A percentile compares a stretch with the other conserved stretches of the same genome.
phyloP scores from a whole-genome alignment of 2,113 vertebrate species.

The Nipponia nippon region DNA sequence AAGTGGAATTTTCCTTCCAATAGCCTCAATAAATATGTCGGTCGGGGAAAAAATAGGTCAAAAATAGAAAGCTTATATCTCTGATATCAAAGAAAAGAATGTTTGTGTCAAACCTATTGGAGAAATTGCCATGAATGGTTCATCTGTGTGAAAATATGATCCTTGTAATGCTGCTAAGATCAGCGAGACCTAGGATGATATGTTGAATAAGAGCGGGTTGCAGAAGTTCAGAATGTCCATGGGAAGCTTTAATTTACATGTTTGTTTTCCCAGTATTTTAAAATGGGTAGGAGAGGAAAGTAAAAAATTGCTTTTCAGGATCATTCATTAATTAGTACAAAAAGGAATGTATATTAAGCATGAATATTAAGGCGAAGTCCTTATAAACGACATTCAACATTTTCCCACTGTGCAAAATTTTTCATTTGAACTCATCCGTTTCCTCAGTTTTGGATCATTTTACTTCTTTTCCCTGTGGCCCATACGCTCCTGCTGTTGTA shows the following conservation, averaged over 20 bases:
- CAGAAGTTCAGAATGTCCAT: constrained; percentile 19
- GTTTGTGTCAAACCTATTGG: constrained; percentile 10
- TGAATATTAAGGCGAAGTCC: not conserved
- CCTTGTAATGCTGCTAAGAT: constrained; percentile 43
- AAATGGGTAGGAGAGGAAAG: not conserved
- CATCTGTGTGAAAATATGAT: constrained; percentile 41
- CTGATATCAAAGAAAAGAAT: constrained; percentile 50
- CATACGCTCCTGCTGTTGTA: not conserved
- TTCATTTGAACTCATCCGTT: not conserved
- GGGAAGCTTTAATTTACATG: constrained; percentile 58
- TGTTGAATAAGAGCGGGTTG: not conserved
- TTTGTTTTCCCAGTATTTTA: constrained; percentile 21
- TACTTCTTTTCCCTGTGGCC: not conserved
- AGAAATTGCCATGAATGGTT: constrained; percentile 35
- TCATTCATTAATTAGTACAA: not conserved
- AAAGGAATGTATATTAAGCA: not conserved
- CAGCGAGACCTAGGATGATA: not conserved
- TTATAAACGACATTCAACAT: not conserved
- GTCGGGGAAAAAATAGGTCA: constrained; percentile 20
- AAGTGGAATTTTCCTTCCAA: constrained; percentile 26
- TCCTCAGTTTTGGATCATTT: not conserved
- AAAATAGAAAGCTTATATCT: constrained; percentile 34
- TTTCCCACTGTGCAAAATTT: not conserved
- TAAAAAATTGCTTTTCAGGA: constrained; percentile 22
- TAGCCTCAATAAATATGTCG: constrained; percentile 27